Conservation (phyloP, 2,113 vertebrate genomes). For the Geococcyx californianus region DNA sequence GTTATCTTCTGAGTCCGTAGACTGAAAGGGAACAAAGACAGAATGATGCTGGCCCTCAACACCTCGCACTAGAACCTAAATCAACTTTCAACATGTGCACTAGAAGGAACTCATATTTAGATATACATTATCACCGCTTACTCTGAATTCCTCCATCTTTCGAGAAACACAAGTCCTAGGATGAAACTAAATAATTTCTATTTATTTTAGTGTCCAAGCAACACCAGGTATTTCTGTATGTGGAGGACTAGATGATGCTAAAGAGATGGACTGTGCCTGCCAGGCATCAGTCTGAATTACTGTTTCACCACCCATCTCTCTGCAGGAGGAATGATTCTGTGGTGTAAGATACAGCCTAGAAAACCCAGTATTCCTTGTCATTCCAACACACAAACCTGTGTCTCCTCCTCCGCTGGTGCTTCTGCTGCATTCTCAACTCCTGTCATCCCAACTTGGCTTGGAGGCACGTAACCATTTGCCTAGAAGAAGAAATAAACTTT, state of each 20-base stretch:
- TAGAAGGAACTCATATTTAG: background rate
- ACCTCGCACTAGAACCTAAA: background rate
- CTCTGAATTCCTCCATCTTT: background rate
- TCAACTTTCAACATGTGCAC: fast-evolving
- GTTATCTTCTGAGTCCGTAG: slow-evolving; percentile 82
- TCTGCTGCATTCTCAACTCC: slow-evolving; percentile 69
- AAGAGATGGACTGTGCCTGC: background rate
- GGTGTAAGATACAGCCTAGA: background rate
- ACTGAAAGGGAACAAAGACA: slow-evolving; percentile 69
- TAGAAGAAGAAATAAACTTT: slow-evolving; percentile 42
- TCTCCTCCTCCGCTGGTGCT: slow-evolving; percentile 75
- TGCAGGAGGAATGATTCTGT: background rate
- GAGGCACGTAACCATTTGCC: slow-evolving; percentile 70
- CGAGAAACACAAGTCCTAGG: background rate
- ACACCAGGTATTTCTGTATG: background rate
- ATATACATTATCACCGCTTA: background rate
- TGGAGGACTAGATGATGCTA: background rate
- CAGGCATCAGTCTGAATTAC: background rate
- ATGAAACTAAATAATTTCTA: background rate
- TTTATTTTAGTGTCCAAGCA: background rate
- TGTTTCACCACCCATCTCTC: background rate
- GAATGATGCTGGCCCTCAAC: background rate
- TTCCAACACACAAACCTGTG: slow-evolving; percentile 73
- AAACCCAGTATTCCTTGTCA: background rate
- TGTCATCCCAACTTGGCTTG: slow-evolving; percentile 54